Evolutionary conservation across 2,113 vertebrate species (phyloP).

Genomic region (Trematocara variabile): DNA sequence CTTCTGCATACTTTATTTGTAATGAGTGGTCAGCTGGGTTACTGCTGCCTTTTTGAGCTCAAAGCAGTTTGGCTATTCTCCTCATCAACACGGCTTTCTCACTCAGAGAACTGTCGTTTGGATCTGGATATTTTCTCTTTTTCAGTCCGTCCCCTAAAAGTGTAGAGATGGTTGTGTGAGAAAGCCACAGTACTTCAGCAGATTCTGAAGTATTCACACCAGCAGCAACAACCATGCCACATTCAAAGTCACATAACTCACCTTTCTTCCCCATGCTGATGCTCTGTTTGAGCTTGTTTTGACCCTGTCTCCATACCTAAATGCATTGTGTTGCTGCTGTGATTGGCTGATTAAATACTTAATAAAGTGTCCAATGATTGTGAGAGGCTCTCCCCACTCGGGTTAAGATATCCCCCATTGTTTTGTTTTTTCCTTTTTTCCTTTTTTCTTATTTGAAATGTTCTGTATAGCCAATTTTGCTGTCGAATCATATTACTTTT

Average conservation of each 20-base stretch:
- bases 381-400: not conserved
- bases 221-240: not conserved
- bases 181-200: not conserved
- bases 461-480: not conserved
- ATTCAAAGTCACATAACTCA: not conserved
- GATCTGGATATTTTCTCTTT: not conserved
- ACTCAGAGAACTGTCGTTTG: not conserved
- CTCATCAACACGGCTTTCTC: not conserved
- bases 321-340: not conserved
- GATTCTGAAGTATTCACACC: not conserved
- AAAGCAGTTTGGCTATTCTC: not conserved
- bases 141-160: not conserved
- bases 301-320: not conserved
- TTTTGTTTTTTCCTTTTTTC: not conserved
- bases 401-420: not conserved
- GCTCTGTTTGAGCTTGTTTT: not conserved
- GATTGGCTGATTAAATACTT: not conserved
- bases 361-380: not conserved
- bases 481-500: conserved; percentile 19
- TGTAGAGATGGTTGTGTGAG: not conserved
- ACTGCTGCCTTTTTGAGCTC: not conserved
- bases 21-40: not conserved
- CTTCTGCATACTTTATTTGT: not conserved
- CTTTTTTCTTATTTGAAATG: not conserved
- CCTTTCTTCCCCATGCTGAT: not conserved